Conservation (phyloP, 2,888 invertebrate species). For the Oscheius myriophilus region DNA sequence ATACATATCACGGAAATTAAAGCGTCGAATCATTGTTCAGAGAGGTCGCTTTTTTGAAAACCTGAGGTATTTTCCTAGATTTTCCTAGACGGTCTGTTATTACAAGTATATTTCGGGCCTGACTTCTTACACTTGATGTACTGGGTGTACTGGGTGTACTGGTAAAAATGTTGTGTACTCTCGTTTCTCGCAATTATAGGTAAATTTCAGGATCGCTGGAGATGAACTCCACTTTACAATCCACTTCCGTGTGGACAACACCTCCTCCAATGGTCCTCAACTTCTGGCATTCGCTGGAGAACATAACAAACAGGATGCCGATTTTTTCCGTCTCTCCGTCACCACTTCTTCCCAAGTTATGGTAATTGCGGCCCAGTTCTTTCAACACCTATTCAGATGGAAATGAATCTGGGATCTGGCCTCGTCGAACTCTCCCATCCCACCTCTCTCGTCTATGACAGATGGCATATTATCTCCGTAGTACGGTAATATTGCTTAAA, state of each 20-base stretch:
- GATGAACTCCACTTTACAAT: constrained; percentile 40
- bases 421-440: constrained; percentile 48
- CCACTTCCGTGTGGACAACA: constrained; percentile 43
- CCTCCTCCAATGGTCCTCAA: constrained; percentile 26
- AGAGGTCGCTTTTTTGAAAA: too few species aligned
- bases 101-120: not conserved
- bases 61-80: too few species aligned
- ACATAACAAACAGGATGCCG: constrained; percentile 36
- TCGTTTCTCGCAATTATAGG: too few species aligned
- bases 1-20: too few species aligned
- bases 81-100: too few species aligned
- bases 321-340: constrained; percentile 41
- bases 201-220: constrained; percentile 49
- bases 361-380: too few species aligned
- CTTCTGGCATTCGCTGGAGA: constrained; percentile 41
- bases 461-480: constrained; percentile 52
- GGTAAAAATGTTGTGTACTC: too few species aligned
- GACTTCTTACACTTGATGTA: not conserved
- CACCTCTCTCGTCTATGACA: constrained; percentile 34
- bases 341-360: not conserved
- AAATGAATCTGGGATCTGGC: constrained; percentile 52
- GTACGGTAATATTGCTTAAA: constrained; percentile 29
- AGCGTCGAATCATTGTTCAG: too few species aligned
- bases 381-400: constrained; percentile 30
- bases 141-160: too few species aligned